phyloP scores from a whole-genome alignment of 2,113 vertebrate species.

The Tricholaema leucomelas region DNA sequence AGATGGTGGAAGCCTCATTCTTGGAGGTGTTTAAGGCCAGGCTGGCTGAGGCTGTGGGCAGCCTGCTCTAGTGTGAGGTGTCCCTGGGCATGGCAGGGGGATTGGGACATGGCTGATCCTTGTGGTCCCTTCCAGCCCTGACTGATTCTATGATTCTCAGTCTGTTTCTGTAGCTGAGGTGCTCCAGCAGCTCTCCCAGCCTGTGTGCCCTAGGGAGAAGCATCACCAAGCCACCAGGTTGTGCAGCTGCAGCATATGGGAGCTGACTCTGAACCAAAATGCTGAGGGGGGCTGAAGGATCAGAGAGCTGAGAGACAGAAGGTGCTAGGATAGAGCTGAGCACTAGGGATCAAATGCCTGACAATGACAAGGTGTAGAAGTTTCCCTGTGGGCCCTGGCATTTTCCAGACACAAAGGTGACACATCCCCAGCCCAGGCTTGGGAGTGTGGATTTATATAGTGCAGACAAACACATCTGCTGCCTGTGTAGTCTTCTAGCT shows the following conservation, averaged over 20 bases:
- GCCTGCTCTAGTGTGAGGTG: no score
- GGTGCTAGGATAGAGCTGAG: slow-evolving; percentile 6
- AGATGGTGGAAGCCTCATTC: no score
- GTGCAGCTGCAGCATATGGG: neutral
- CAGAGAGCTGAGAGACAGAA: slow-evolving; percentile 25
- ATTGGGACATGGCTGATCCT: no score
- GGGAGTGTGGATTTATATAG: slow-evolving; percentile 57
- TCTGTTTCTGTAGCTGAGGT: no score
- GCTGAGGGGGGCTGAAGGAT: neutral
- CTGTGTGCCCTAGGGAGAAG: no score
- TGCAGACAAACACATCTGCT: slow-evolving; percentile 65
- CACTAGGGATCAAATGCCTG: neutral
- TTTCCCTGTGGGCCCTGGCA: slow-evolving; percentile 24
- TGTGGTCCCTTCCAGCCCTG: no score
- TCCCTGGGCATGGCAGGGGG: no score
- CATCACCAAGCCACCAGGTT: no score
- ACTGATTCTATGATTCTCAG: no score
- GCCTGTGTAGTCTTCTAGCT: neutral
- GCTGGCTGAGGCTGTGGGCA: no score
- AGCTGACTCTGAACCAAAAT: neutral
- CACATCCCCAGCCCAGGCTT: neutral
- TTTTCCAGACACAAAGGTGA: slow-evolving; percentile 57
- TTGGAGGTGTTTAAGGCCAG: no score
- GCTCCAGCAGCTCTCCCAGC: no score
- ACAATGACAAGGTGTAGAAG: neutral